Base-by-base conservation (phyloP, 2,113 vertebrate species). In the Gasterosteus nipponicus region DNA sequence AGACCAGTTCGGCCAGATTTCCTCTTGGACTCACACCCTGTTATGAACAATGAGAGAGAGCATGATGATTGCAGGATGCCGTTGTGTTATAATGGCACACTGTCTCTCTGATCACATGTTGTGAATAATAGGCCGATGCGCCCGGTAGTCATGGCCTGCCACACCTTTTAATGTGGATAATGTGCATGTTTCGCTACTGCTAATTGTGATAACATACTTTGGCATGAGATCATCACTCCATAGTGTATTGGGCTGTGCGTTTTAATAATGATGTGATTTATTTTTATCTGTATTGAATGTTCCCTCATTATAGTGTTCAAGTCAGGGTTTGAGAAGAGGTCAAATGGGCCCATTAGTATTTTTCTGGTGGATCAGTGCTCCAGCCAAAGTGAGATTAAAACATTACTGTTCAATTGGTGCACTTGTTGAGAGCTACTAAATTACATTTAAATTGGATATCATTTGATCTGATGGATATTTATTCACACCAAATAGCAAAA, bases 1-100 rank as follows among this genome's bases (percentile, higher is more conserved):
- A 76, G 64, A 87, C 83, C 70, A 63, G 76, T 69, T 72, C 75
- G 70, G 75, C 66, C 51, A 65, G 64, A 71, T 75, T 75, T 84
- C 44, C 77, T 69, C 63, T 73, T 4, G 59, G 63, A 75, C 58
- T 47, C 38, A 76, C 78, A 72, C 60, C 77, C 71, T 73, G 73
- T 77, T 75, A 70, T 62, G 15, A 87, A 57, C 68, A 74, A 49
- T 33, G 49, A 81, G 47, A 81, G 29, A 67, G 57, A 74, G 16
- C 12, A 11, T 39, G 58, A 81, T 84, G 75, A 77, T 73, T 78
- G 71, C 22, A 29, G 58, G 66, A 54, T 57, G 61, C 26, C 5
- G 57, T 29, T 61, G 42, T 64, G 62, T 62, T 8, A 29, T 61
- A 62, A 59, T 35, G 41, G 62, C 54, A 73, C 22, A 47, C 16